Evolutionary conservation across 2,113 vertebrate species (phyloP), one percentile per base, ranked within the genome.

Genomic region (Lycocorax pyrrhopterus): DNA sequence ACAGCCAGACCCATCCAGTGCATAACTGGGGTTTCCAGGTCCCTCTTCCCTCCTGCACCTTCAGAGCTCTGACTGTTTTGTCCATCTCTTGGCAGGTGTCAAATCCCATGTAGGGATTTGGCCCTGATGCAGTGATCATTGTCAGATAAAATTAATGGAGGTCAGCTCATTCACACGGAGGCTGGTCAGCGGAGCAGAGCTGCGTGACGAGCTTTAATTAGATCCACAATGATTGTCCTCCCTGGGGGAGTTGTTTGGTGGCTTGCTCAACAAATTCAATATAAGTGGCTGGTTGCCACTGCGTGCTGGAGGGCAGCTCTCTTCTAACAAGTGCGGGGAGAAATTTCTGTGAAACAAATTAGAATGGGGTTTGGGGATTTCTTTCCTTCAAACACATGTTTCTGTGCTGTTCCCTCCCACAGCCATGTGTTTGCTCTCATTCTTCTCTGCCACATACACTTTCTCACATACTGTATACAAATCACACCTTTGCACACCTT

Each of bases 121-220:
- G 33, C 52, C 39, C 30, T n/a, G 59, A 62, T 47, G 75, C 72
- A 93, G 14, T 2, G 53, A 74, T 90, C 2, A 1, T 47, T 94
- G 90, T 91, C 91, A 76, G 72, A 89, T 83, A 83, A 87, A 85
- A 94, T 96, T 82, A 95, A 26, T 8, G 1, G 82, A 94, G 82
- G 87, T 69, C 84, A 55, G 51, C 47, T 93, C 71, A 59, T 71
- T 76, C 30, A 53, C 59, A 58, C 6, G 0, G 53, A 69, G 59
- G 33, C 58, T 83, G 82, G 78, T 63, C 78, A 87, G 63, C 71
- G 0, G 4, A 79, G 78, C 89, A 83, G 81, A 85, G 63, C 47
- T 69, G 71, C 9, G 2, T 96, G 94, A 87, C 63, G 51, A 46
- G 71, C 33, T 96, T 91, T 96, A 95, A 96, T 97, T 96, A 83